These are phyloP conservation scores for Marronus borbonicus DNA, from an alignment of 2,888 invertebrate genomes.

Conservation along the genomic window DNA sequence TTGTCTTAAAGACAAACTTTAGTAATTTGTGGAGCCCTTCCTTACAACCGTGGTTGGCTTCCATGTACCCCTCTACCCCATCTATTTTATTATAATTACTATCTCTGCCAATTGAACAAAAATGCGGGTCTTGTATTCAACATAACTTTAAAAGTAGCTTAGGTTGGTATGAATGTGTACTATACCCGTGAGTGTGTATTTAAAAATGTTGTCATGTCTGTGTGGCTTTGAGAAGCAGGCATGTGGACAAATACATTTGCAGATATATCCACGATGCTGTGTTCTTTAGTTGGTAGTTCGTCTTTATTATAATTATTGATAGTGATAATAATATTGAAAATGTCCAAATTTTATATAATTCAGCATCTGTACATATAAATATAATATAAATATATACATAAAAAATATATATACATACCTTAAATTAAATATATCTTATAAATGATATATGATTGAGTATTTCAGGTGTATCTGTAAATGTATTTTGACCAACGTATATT, in stretches of 20 bases:
- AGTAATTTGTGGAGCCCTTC: slow-evolving; percentile 58
- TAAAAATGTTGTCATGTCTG: slow-evolving; percentile 52
- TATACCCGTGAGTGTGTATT: slow-evolving; percentile 53
- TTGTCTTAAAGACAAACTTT: slow-evolving; percentile 62
- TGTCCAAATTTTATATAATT: slow-evolving; percentile 63
- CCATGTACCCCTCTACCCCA: slow-evolving; percentile 54
- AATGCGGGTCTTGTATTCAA: slow-evolving; percentile 65
- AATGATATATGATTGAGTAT: slow-evolving; percentile 44
- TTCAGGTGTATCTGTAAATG: slow-evolving; percentile 60
- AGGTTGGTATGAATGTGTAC: slow-evolving; percentile 60
- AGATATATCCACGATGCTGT: slow-evolving; percentile 60
- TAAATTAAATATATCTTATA: slow-evolving; percentile 41
- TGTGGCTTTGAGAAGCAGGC: slow-evolving; percentile 56
- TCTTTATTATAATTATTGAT: slow-evolving; percentile 46
- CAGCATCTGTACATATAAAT: slow-evolving; percentile 57
- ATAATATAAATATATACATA: slow-evolving; percentile 48
- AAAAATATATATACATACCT: slow-evolving; percentile 47
- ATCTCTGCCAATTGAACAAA: slow-evolving; percentile 68
- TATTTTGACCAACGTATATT: slow-evolving; percentile 59
- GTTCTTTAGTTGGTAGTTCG: slow-evolving; percentile 57
- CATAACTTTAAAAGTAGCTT: slow-evolving; percentile 63
- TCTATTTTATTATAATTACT: slow-evolving; percentile 60
- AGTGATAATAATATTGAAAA: slow-evolving; percentile 54
- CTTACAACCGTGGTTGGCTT: slow-evolving; percentile 57
- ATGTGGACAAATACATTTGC: slow-evolving; percentile 59